phyloP scores from a whole-genome alignment of 2,113 vertebrate species.

The Etheostoma cragini region DNA sequence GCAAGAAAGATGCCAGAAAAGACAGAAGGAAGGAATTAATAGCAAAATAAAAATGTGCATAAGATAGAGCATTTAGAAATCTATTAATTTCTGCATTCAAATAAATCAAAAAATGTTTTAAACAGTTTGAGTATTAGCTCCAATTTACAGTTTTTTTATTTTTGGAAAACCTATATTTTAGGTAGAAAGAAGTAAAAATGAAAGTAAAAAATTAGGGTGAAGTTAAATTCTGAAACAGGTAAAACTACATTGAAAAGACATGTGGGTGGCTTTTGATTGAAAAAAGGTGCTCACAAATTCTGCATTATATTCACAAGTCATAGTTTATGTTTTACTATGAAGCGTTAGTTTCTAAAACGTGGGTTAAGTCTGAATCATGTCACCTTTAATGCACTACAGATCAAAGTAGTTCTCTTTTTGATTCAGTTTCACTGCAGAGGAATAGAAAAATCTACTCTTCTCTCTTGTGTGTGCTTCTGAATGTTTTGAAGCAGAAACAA shows the following conservation, averaged over 20 bases:
- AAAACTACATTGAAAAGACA: not conserved
- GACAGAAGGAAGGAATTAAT: not conserved
- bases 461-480: not conserved
- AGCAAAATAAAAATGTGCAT: not conserved
- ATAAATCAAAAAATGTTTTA: conserved; percentile 1
- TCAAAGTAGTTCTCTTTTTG: conserved; percentile 69
- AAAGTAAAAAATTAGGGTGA: not conserved
- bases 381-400: conserved; percentile 60
- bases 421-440: conserved; percentile 51
- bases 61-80: not conserved
- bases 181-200: not conserved
- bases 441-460: conserved; percentile 12
- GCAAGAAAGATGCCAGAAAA: not conserved
- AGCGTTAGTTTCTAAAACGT: conserved; percentile 40
- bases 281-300: conserved; percentile 17
- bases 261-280: conserved; percentile 13
- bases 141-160: conserved; percentile 2
- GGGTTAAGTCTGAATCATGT: conserved; percentile 55
- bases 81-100: not conserved
- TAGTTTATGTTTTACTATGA: conserved; percentile 45
- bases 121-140: not conserved
- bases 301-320: conserved; percentile 25
- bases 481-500: conserved; percentile 34
- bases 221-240: not conserved
- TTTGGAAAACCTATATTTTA: conserved; percentile 9